phyloP scores from a whole-genome alignment of 2,113 vertebrate species.

The Fulica atra region DNA sequence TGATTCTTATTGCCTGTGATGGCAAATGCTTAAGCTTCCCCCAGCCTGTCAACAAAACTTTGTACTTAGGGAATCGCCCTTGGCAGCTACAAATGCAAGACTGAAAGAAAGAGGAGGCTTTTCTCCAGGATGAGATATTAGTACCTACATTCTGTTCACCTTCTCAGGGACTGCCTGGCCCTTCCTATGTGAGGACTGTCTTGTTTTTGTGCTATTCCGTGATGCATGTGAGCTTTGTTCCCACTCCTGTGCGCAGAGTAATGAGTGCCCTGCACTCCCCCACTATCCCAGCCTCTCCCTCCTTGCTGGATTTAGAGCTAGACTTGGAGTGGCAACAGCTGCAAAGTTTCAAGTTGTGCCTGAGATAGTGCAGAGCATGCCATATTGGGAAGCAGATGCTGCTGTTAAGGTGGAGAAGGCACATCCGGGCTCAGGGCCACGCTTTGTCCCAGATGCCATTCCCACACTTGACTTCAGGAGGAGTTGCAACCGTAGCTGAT shows the following conservation, averaged over 20 bases:
- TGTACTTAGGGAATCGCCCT: background rate
- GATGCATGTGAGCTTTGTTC: background rate
- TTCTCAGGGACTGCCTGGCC: background rate
- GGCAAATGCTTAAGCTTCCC: background rate
- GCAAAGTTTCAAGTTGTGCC: slow-evolving; percentile 58
- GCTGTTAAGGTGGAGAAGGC: slow-evolving; percentile 51
- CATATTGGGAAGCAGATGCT: slow-evolving; percentile 61
- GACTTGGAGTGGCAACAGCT: slow-evolving; percentile 52
- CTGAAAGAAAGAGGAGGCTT: background rate
- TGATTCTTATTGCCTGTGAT: background rate
- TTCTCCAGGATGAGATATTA: background rate
- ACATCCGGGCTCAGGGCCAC: background rate
- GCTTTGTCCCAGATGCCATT: background rate
- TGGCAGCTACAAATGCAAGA: background rate
- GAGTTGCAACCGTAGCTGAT: background rate
- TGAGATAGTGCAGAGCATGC: slow-evolving; percentile 56
- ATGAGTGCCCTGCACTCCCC: background rate
- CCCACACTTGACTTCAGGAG: slow-evolving; percentile 31
- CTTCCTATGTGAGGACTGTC: background rate
- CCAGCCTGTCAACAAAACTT: background rate
- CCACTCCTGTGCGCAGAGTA: background rate
- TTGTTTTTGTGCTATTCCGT: background rate
- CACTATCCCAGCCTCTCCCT: background rate
- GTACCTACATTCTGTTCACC: background rate
- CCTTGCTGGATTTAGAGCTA: slow-evolving; percentile 31